These are phyloP conservation scores for Porites cylindrica DNA, from an alignment of 92 coral and sea anemone species.

Conservation along the genomic window DNA sequence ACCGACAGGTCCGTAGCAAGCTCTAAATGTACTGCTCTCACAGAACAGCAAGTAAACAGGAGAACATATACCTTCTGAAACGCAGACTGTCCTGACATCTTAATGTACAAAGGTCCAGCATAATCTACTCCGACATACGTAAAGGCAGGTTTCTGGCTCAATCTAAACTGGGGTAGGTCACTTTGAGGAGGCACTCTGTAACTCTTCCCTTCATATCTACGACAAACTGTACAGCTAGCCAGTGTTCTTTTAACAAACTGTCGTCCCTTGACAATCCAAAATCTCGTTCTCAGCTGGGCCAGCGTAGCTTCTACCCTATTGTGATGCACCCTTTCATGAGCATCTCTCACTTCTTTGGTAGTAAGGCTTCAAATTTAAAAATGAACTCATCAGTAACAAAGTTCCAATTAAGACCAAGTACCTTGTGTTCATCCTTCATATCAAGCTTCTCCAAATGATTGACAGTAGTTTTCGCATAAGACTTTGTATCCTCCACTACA, in stretches of 20 bases:
- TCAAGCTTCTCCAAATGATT: no score
- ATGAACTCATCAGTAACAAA: no score
- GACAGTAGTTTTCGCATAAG: no score
- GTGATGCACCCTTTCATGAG: constrained; percentile 24
- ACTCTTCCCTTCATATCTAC: constrained; percentile 46
- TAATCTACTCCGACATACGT: constrained; percentile 49
- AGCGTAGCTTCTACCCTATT: constrained; percentile 46
- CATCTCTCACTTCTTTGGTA: constrained; percentile 33
- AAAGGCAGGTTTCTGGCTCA: constrained; percentile 26
- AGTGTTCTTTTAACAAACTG: constrained; percentile 43
- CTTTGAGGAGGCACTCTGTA: constrained; percentile 34
- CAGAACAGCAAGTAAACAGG: constrained; percentile 61
- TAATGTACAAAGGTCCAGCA: constrained; percentile 46
- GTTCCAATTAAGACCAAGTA: no score
- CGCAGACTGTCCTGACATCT: constrained; percentile 15
- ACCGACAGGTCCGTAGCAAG: constrained; percentile 43
- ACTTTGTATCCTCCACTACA: no score
- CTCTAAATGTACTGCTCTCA: constrained; percentile 72
- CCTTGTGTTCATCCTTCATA: no score
- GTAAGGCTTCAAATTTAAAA: no score
- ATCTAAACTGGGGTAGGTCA: constrained; percentile 46
- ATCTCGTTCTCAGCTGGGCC: constrained; percentile 36
- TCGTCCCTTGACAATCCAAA: constrained; percentile 60
- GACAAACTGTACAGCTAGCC: constrained; percentile 28
- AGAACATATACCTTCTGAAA: constrained; percentile 49